Evolutionary conservation across 2,113 vertebrate genomes (phyloP), one percentile per base, ranked within the genome.

Genomic region (Hippocampus barbouri): DNA sequence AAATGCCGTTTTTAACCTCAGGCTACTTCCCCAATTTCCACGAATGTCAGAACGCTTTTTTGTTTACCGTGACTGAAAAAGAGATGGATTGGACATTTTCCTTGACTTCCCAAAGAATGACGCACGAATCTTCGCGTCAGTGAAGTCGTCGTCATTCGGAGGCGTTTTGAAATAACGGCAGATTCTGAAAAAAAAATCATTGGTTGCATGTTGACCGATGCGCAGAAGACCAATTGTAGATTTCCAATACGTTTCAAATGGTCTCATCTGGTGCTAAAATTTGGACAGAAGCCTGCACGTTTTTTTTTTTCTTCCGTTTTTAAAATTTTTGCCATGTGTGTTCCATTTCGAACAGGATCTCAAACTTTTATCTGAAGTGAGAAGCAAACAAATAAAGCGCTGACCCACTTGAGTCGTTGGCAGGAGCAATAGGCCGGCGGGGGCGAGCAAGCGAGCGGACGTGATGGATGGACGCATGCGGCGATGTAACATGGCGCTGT

Each of bases 401-500:
- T 66, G 61, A 25, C 3, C 72, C 47, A 56, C 81, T 74, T 61
- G 14, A 65, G 59, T 75, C 69, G 59, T 83, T 73, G 73, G 45
- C 41, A 66, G 11, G 25, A 70, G 63, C 65, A 16, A 72, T 14
- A 7, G 23, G 73, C 68, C 51, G 66, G 2, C 45, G 25, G 66
- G 51, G 60, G 67, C 64, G 54, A 71, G 66, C 40, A 14, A 66
- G 59, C 43, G 66, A 73, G 38, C 20, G 1, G 34, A 77, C 69
- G 64, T 79, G 75, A 82, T 77, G 77, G 68, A 85, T 83, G 75
- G 64, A 51, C 34, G 21, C 25, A 41, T 34, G 16, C 25, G 34
- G 61, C 76, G 54, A 66, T 62, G 83, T 74, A 70, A 79, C 66
- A 67, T 79, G 76, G 68, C 81, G 45, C 72, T 65, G 78, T 56